phyloP scores from a whole-genome alignment of 1,140 invertebrate genomes.

The Pogonus chalceus region DNA sequence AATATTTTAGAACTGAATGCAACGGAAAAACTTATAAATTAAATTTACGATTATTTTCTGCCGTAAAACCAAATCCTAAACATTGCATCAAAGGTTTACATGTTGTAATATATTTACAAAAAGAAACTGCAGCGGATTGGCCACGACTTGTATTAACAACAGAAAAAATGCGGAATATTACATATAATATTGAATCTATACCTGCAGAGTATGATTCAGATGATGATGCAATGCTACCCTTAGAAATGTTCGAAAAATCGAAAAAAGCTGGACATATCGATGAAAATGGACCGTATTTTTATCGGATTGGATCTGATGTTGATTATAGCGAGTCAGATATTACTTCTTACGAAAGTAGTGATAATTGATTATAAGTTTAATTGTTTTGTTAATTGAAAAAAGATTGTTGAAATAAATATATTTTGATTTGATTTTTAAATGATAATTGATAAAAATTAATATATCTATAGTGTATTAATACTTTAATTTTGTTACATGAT shows the following conservation, averaged over 20 bases:
- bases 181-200: background rate
- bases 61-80: background rate
- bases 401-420: too few species aligned
- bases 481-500: too few species aligned
- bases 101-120: background rate
- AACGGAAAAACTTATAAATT: background rate
- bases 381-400: too few species aligned
- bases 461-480: too few species aligned
- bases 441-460: too few species aligned
- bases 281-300: background rate
- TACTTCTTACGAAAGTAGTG: too few species aligned
- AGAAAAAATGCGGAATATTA: background rate
- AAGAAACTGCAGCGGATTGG: background rate
- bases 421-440: too few species aligned
- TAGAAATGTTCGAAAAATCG: background rate
- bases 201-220: background rate
- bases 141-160: background rate
- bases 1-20: background rate
- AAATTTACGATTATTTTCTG: background rate
- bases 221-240: background rate
- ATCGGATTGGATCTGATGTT: background rate
- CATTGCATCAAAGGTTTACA: background rate
- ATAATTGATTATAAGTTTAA: too few species aligned
- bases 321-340: background rate
- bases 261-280: background rate